Conservation (phyloP, 2,888 invertebrate species). For the Thumatha senex region DNA sequence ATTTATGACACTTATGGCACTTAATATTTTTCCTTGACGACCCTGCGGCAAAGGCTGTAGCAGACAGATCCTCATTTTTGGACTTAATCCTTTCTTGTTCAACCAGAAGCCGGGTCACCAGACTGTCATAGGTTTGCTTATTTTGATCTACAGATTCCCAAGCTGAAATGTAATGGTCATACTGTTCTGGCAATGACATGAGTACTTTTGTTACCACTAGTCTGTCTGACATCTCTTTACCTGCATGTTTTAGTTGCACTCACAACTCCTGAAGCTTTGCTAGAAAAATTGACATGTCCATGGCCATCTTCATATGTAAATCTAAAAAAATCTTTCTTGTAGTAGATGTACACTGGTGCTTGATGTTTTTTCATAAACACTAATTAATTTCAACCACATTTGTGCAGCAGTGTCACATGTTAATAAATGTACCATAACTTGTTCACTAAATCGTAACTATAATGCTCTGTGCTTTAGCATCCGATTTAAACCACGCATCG, state of each 20-base stretch:
- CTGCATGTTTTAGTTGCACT: too few relatives aligned
- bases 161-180: too few relatives aligned
- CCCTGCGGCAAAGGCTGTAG: too few relatives aligned
- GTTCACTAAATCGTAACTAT: too few relatives aligned
- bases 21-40: too few relatives aligned
- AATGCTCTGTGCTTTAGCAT: too few relatives aligned
- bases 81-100: background rate
- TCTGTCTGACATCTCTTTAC: too few relatives aligned
- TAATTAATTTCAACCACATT: background rate
- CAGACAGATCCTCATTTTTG: too few relatives aligned
- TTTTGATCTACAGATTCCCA: background rate
- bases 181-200: background rate
- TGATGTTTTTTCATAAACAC: background rate
- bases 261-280: too few relatives aligned
- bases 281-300: background rate
- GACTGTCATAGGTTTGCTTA: background rate
- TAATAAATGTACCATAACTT: background rate
- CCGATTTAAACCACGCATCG: too few relatives aligned
- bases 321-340: background rate
- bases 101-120: background rate
- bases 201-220: background rate
- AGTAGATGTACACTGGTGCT: background rate
- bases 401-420: background rate
- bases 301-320: background rate
- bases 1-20: background rate